Evolutionary conservation across 2,797 vertebrate genomes (phyloP).

Genomic region (Ficedula albicollis): DNA sequence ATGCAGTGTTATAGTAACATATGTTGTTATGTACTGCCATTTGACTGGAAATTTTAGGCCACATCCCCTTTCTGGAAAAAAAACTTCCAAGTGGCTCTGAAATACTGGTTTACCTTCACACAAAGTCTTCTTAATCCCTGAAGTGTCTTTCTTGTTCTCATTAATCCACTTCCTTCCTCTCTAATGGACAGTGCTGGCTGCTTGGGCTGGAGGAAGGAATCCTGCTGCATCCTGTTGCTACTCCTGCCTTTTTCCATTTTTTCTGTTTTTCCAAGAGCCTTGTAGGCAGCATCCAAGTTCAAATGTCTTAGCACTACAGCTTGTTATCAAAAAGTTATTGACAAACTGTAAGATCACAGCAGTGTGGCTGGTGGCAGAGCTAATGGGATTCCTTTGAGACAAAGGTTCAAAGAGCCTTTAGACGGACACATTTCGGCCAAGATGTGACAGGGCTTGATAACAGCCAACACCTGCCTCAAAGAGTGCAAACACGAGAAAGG

Average conservation of each 20-base stretch:
- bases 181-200: not conserved
- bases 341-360: conserved; percentile 18
- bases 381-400: conserved; percentile 9
- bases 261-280: not conserved
- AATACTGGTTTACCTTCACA: not conserved
- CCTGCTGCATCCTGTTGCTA: not conserved
- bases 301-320: not conserved
- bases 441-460: not conserved
- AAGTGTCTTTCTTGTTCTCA: not conserved
- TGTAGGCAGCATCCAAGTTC: not conserved
- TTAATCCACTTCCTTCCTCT: not conserved
- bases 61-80: not conserved
- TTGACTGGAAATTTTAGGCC: not conserved
- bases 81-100: not conserved
- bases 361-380: not conserved
- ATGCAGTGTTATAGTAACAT: not conserved
- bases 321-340: conserved; percentile 39
- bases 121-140: not conserved
- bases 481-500: not conserved
- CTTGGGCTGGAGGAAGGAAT: not conserved
- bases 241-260: not conserved
- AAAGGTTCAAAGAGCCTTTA: conserved; percentile 12
- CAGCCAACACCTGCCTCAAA: rapidly evolving
- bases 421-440: not conserved
- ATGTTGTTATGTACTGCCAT: not conserved